Percentiles rank a stretch among this genome's conserved stretches.
phyloP scores from a whole-genome alignment of 2,113 vertebrate genomes.

The Progne subis region DNA sequence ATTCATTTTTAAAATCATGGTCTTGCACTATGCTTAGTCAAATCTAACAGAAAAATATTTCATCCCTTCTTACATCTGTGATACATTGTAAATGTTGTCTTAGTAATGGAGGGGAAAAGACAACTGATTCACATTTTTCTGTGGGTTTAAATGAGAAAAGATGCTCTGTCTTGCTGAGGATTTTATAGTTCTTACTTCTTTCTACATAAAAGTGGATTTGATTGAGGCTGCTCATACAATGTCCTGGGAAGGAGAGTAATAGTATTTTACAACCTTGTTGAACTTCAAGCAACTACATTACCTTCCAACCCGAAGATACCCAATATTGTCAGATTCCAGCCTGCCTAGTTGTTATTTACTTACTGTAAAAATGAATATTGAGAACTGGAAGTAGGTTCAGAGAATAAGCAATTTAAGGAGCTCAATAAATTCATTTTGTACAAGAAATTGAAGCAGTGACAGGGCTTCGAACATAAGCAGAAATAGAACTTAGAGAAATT shows the following conservation, averaged over 20 bases:
- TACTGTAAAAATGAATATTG: constrained; percentile 1
- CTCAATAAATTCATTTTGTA: background rate
- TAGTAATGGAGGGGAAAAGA: background rate
- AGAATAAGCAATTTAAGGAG: background rate
- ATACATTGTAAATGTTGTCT: background rate
- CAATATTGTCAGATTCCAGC: background rate
- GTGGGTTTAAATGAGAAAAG: background rate
- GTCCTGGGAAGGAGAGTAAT: background rate
- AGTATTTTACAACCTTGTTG: background rate
- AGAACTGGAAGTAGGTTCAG: background rate
- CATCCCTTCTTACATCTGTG: background rate
- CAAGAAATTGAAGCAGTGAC: background rate
- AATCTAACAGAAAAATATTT: background rate
- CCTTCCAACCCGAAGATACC: background rate
- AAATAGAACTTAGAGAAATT: background rate
- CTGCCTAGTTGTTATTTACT: background rate
- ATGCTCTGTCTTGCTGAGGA: background rate
- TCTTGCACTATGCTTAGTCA: background rate
- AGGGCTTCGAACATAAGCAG: background rate
- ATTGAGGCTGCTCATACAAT: background rate
- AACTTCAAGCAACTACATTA: background rate
- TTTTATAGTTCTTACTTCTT: background rate
- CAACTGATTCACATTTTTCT: background rate
- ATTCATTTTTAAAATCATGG: background rate
- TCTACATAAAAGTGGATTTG: background rate